Percentiles rank a stretch among this genome's conserved stretches.
Evolutionary conservation across 2,888 invertebrate species (phyloP).

Genomic region (Meloe dianella): DNA sequence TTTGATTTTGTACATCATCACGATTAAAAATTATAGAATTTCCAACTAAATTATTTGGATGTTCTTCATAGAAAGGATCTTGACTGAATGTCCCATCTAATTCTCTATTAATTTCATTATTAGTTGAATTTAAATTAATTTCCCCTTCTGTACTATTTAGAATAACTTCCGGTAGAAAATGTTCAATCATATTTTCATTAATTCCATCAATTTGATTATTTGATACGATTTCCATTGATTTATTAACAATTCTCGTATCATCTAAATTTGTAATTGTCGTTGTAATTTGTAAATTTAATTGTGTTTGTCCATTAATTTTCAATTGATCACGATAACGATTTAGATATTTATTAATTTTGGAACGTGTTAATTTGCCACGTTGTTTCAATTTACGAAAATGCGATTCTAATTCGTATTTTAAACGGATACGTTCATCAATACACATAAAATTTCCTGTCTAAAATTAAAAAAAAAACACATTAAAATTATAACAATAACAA

Average conservation of each 20-base stretch:
- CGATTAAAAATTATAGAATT: neutral
- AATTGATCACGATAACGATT: slow-evolving; percentile 35
- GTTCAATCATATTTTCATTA: slow-evolving; percentile 34
- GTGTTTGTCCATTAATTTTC: slow-evolving; percentile 19
- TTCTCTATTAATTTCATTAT: neutral
- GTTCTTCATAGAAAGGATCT: neutral
- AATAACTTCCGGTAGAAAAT: slow-evolving; percentile 38
- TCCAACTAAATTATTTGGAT: neutral
- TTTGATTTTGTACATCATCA: neutral
- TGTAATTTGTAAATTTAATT: slow-evolving; percentile 9
- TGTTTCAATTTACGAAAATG: slow-evolving; percentile 48
- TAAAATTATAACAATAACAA: neutral
- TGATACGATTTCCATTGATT: slow-evolving; percentile 22
- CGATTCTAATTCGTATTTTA: slow-evolving; percentile 52
- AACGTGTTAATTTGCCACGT: slow-evolving; percentile 40
- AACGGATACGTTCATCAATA: slow-evolving; percentile 38
- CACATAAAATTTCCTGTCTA: slow-evolving; percentile 36
- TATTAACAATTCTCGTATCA: neutral
- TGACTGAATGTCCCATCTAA: neutral
- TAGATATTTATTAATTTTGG: slow-evolving; percentile 41
- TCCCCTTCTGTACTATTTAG: slow-evolving; percentile 22
- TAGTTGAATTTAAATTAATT: neutral
- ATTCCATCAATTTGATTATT: slow-evolving; percentile 32
- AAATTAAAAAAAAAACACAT: too few species aligned
- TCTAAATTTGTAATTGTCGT: slow-evolving; percentile 1